Percentiles rank a stretch among this genome's conserved stretches.
phyloP scores from a whole-genome alignment of 2,797 vertebrate species.

The Ispidina lecontei region DNA sequence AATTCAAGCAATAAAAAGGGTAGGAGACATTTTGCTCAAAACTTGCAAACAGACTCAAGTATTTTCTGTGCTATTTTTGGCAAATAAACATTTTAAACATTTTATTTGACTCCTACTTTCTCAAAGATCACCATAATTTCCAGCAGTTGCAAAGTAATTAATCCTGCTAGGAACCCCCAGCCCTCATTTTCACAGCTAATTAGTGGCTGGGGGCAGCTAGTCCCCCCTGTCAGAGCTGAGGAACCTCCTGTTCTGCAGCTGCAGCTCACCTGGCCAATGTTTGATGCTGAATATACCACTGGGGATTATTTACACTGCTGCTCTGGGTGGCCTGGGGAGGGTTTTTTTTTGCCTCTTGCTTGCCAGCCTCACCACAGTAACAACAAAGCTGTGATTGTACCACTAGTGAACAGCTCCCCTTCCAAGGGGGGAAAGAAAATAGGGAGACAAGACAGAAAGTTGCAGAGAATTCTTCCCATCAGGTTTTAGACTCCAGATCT shows the following conservation, averaged over 20 bases:
- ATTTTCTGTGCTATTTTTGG: constrained; percentile 33
- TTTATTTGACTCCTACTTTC: constrained; percentile 23
- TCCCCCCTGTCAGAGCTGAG: background rate
- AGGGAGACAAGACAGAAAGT: background rate
- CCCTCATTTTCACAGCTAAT: constrained; percentile 49
- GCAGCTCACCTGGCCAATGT: constrained; percentile 11
- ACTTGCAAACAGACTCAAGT: background rate
- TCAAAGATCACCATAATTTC: constrained; percentile 50
- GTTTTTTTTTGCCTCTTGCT: constrained; percentile 38
- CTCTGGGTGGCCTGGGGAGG: background rate
- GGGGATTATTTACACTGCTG: constrained; percentile 20
- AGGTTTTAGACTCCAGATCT: background rate
- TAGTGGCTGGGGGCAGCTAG: background rate
- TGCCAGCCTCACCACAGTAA: background rate
- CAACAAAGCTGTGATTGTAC: constrained; percentile 21
- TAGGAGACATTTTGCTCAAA: background rate
- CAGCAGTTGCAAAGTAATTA: constrained; percentile 46
- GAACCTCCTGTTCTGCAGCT: constrained; percentile 34
- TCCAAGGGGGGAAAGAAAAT: background rate
- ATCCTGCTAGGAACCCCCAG: constrained; percentile 28
- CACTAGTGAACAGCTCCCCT: background rate
- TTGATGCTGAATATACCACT: constrained; percentile 50
- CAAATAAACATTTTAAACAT: background rate
- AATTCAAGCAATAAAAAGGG: background rate
- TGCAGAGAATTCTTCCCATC: background rate